These are phyloP conservation scores for Wasmannia auropunctata DNA, from an alignment of 1,140 invertebrate species.

Conservation along the genomic window DNA sequence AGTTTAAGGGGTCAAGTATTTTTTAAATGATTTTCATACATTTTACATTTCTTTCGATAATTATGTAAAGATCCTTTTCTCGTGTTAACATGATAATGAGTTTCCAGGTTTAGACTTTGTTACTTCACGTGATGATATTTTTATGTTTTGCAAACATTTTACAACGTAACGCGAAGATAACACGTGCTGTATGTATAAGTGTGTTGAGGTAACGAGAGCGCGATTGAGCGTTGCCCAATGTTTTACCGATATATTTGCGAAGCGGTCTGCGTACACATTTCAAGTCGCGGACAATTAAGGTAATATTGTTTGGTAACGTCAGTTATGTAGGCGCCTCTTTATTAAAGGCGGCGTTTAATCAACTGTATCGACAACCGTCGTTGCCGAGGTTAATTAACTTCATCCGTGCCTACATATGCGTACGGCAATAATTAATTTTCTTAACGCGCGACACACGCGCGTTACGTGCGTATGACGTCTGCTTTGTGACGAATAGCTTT, in stretches of 20 bases:
- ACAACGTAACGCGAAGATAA: constrained; percentile 15
- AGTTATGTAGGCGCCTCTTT: constrained; percentile 27
- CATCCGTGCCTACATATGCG: not conserved
- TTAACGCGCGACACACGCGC: not conserved
- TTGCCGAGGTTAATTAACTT: constrained; percentile 50
- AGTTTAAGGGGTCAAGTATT: not conserved
- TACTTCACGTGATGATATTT: not conserved
- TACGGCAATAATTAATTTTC: constrained; percentile 31
- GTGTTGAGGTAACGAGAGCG: not conserved
- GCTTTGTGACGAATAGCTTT: not conserved
- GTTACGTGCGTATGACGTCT: not conserved
- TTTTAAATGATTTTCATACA: not conserved
- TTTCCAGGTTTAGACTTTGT: not conserved
- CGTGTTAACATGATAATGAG: not conserved
- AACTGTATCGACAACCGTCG: constrained; percentile 31
- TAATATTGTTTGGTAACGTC: constrained; percentile 35
- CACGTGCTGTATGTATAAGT: not conserved
- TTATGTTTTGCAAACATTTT: constrained; percentile 35
- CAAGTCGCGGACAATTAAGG: constrained; percentile 37
- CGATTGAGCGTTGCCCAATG: not conserved
- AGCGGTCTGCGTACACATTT: constrained; percentile 31
- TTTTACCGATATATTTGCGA: constrained; percentile 35
- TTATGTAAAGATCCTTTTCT: not conserved
- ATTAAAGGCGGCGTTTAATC: constrained; percentile 49
- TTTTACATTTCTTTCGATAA: not conserved